A percentile compares a stretch with the other conserved stretches of the same genome.
Evolutionary conservation across 2,797 vertebrate genomes (phyloP).

Genomic region (Gambusia yucatana): DNA sequence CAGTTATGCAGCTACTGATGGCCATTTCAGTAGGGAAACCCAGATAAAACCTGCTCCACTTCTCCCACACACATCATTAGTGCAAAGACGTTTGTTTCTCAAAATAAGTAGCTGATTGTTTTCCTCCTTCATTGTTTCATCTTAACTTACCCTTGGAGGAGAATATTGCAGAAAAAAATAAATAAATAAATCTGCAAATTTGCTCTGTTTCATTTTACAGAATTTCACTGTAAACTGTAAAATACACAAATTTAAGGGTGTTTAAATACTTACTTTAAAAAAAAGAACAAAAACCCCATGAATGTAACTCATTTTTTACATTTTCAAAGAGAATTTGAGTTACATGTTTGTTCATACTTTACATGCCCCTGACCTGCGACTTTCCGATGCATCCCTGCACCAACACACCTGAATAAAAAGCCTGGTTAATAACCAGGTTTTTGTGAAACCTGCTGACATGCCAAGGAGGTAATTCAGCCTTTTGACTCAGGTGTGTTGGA

Average conservation of each 20-base stretch:
- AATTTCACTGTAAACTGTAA: background rate
- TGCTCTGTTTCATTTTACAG: background rate
- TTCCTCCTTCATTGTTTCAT: background rate
- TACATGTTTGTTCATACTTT: background rate
- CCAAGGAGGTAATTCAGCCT: background rate
- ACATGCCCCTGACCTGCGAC: background rate
- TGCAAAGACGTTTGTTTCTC: background rate
- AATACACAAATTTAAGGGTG: background rate
- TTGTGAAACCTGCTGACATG: background rate
- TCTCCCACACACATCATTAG: background rate
- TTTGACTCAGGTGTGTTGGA: background rate
- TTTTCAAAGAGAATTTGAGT: background rate
- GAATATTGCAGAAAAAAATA: background rate
- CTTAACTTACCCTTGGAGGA: background rate
- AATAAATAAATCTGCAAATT: background rate
- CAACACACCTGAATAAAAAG: background rate
- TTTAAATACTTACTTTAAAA: background rate
- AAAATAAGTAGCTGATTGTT: background rate
- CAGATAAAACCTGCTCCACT: slow-evolving; percentile 16
- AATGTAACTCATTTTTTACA: background rate
- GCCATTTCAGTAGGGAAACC: slow-evolving; percentile 1
- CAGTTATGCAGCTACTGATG: slow-evolving; percentile 35
- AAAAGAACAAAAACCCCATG: background rate
- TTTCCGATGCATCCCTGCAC: background rate
- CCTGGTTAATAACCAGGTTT: background rate